These are phyloP conservation scores for Dascyllus trimaculatus DNA, from an alignment of 2,113 vertebrate species.

Conservation along the genomic window DNA sequence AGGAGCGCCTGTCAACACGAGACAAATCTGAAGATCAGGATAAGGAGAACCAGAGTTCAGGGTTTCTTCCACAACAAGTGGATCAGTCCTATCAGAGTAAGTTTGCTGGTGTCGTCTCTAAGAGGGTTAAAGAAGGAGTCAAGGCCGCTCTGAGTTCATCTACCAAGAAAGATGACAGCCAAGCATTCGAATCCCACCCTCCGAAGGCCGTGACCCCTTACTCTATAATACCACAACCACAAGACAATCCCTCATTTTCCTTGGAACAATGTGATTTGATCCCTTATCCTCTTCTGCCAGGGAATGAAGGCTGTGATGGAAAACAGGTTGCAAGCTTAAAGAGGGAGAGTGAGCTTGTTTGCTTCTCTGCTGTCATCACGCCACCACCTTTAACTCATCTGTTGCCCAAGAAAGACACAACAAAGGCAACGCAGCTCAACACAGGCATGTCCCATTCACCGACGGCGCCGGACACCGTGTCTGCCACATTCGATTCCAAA, in stretches of 20 bases:
- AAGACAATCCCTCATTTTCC: conserved; percentile 30
- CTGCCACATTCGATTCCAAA: background rate
- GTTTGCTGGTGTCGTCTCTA: conserved; percentile 61
- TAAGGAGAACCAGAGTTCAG: conserved; percentile 4
- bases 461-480: conserved; percentile 1
- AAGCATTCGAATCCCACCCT: background rate
- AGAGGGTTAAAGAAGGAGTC: conserved; percentile 47
- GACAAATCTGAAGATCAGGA: conserved; percentile 16
- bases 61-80: conserved; percentile 5
- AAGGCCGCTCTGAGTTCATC: background rate
- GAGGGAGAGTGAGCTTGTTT: conserved; percentile 65
- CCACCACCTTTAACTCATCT: conserved; percentile 59
- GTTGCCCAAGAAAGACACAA: conserved; percentile 52
- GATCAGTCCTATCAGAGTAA: conserved; percentile 30
- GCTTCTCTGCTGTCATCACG: conserved; percentile 71
- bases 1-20: conserved; percentile 3
- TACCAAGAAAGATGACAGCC: conserved; percentile 23
- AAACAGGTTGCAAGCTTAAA: conserved; percentile 48
- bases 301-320: conserved; percentile 33
- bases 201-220: background rate
- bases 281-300: conserved; percentile 20
- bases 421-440: conserved; percentile 6
- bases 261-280: conserved; percentile 51
- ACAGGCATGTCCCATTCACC: conserved; percentile 10
- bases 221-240: conserved; percentile 22